phyloP scores from a whole-genome alignment of 2,113 vertebrate species.

The Pipra filicauda region DNA sequence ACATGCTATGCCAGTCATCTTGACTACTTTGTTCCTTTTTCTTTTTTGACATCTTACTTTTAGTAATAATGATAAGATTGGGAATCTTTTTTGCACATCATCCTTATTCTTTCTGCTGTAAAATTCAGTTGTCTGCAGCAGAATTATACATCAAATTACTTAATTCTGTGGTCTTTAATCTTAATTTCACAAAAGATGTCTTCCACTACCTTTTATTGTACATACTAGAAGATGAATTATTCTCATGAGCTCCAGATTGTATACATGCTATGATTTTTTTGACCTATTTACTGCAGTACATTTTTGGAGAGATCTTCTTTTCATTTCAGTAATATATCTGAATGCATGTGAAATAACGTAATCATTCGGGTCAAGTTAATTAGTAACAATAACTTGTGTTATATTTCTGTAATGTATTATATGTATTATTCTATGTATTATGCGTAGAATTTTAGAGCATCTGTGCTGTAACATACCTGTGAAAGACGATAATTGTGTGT shows the following conservation, averaged over 20 bases:
- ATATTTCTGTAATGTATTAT: neutral
- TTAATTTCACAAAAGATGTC: neutral
- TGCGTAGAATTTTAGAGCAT: neutral
- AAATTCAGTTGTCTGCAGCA: neutral
- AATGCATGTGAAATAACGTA: neutral
- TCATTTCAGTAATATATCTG: neutral
- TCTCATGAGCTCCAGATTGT: accelerated
- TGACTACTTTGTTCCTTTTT: neutral
- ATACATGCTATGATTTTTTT: neutral
- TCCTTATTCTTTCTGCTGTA: neutral
- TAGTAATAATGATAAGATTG: neutral
- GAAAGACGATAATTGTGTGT: neutral
- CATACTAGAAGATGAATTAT: neutral
- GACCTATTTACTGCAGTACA: neutral
- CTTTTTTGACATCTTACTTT: neutral
- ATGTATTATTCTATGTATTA: neutral
- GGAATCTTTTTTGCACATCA: neutral
- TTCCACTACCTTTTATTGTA: neutral
- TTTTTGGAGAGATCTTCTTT: neutral
- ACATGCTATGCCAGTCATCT: neutral
- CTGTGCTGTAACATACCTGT: neutral
- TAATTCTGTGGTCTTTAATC: neutral
- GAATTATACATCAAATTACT: neutral
- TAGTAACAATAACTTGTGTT: neutral
- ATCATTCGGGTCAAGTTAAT: neutral